A percentile compares a stretch with the other conserved stretches of the same genome.
Evolutionary conservation across 2,113 vertebrate species (phyloP).

Genomic region (Oncorhynchus clarkii): DNA sequence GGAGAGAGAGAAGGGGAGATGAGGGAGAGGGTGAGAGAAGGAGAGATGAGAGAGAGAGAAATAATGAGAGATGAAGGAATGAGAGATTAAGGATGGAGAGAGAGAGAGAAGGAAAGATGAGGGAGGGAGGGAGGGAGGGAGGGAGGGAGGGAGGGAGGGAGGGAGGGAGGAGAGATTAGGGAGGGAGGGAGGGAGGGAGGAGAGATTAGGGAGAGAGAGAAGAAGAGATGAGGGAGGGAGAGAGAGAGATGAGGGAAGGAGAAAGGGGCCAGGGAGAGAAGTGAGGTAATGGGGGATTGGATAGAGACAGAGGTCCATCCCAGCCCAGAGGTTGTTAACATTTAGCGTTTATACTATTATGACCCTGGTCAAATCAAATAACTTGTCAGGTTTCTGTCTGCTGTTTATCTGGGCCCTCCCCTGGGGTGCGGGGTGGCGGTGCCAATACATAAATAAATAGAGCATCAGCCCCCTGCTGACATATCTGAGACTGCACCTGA

Average conservation of each 20-base stretch:
- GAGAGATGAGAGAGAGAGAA: too few relatives aligned
- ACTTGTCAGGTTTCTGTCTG: conserved; percentile 48
- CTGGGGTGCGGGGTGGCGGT: conserved; percentile 6
- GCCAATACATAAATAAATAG: conserved; percentile 51
- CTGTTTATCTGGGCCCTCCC: conserved; percentile 27
- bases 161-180: conserved; percentile 21
- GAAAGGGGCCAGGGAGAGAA: too few relatives aligned
- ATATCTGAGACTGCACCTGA: conserved; percentile 63
- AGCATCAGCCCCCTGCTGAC: conserved; percentile 56
- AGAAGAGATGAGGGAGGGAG: too few relatives aligned
- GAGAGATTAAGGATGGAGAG: not conserved
- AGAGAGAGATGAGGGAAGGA: too few relatives aligned
- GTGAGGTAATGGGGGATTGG: not conserved
- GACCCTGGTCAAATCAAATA: conserved; percentile 59
- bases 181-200: not conserved
- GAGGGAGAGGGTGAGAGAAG: too few relatives aligned
- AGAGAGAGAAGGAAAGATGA: not conserved
- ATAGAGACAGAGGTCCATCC: not conserved
- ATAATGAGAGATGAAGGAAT: too few relatives aligned
- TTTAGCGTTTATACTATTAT: conserved; percentile 45
- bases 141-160: not conserved
- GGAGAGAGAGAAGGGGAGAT: too few relatives aligned
- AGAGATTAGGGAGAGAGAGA: too few relatives aligned
- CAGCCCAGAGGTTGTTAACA: conserved; percentile 42
- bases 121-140: too few relatives aligned